Base-by-base conservation (phyloP, 1,140 invertebrate genomes). In the Lepeophtheirus salmonis region DNA sequence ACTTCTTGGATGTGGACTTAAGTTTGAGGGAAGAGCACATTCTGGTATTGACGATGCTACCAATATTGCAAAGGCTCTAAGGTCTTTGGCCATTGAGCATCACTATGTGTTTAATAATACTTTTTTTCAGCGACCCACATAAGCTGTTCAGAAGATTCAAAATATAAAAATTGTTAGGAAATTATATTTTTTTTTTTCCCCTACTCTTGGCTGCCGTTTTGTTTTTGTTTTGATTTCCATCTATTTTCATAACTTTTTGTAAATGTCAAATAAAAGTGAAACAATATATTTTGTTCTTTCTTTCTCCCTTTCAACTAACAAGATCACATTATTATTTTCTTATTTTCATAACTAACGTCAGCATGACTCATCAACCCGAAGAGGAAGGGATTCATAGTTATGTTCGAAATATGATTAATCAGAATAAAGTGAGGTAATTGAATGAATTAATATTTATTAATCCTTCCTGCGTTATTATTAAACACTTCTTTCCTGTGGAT, bases 1-100 rank as follows among this genome's bases (percentile, higher is more conserved):
- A 20, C 22, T 54, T n/a, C 20, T 1, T 2, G 52, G 23, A 20
- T 50, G n/a, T 54, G 52, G 52, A 20, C 17, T 54, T 2, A n/a
- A 54, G n/a, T 54, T 54, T 54, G 52, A 54, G 16, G 52, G 52
- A 14, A n/a, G 49, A 23, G 14, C 52, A 16, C 52, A 54, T 54
- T 21, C 18, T 18, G 52, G 52, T 14, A 54, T 54, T 23, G 52
- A 54, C 21, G 52, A 54, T 20, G 20, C 18, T 20, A 14, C n/a
- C n/a, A 54, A 54, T 23, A 54, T 54, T 20, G 17, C 52, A 14
- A 14, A 20, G 13, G 23, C 21, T 20, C 23, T 54, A 4, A 14
- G 22, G 13, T 16, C n/a, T 20, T 54, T 54, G 22, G 52, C 14
- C 52, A 2, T 16, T 41, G 30, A 41, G 23, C 18, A 23, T 1